A percentile compares a stretch with the other conserved stretches of the same genome.
phyloP scores from a whole-genome alignment of 2,113 vertebrate species.

The Natator depressus region DNA sequence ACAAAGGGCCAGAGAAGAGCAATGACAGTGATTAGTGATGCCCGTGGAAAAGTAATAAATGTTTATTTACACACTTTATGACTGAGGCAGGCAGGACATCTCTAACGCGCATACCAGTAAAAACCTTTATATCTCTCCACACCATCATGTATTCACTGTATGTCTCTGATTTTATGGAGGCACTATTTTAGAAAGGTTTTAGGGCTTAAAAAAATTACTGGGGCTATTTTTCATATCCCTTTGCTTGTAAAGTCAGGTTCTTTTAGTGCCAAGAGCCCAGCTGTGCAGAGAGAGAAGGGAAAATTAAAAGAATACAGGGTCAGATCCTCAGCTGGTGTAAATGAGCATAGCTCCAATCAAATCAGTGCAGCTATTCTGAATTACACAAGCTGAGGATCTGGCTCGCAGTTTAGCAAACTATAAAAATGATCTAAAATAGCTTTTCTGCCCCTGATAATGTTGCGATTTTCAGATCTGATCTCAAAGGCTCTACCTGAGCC shows the following conservation, averaged over 20 bases:
- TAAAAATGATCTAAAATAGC: neutral
- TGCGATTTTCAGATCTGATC: neutral
- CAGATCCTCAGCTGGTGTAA: neutral
- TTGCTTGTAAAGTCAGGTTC: neutral
- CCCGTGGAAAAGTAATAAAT: neutral
- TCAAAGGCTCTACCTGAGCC: neutral
- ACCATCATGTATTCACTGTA: fast-evolving
- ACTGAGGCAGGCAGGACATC: neutral
- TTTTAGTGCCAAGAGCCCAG: fast-evolving
- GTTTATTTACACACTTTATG: neutral
- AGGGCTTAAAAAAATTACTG: neutral
- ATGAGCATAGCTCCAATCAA: fast-evolving
- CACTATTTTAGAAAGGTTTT: neutral
- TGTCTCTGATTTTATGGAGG: fast-evolving
- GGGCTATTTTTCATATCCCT: neutral
- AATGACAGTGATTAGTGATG: neutral
- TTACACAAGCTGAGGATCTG: neutral
- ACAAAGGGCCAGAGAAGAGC: neutral
- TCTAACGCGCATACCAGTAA: neutral
- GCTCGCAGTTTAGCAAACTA: neutral
- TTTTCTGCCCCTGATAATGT: neutral
- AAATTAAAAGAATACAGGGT: neutral
- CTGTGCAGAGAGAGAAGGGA: neutral
- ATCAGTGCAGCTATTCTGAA: neutral
- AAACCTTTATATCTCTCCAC: neutral